Evolutionary conservation across 2,113 vertebrate species (phyloP).

Genomic region (Zosterops pallidus): DNA sequence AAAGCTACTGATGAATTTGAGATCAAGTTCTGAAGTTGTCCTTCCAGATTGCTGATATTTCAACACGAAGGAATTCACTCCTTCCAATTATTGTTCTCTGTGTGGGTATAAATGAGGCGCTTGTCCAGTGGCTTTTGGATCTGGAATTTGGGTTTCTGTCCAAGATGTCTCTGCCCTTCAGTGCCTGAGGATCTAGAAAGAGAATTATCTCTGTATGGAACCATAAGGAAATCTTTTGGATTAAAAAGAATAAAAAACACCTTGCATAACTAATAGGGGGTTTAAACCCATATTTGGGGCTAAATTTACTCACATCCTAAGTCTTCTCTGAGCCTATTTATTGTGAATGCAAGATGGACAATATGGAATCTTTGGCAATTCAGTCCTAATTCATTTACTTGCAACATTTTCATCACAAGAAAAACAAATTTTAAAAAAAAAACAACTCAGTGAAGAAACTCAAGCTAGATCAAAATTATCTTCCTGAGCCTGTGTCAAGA

Average conservation of each 20-base stretch:
- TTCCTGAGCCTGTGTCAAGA: neutral
- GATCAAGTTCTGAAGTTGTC: neutral
- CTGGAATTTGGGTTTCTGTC: neutral
- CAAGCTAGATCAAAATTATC: neutral
- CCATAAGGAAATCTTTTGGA: neutral
- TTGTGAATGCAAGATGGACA: neutral
- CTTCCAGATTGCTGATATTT: neutral
- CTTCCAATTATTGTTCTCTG: neutral
- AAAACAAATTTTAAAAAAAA: neutral
- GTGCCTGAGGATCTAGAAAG: neutral
- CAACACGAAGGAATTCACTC: neutral
- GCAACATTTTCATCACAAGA: neutral
- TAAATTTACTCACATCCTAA: neutral
- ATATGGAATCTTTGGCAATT: neutral
- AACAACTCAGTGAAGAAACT: neutral
- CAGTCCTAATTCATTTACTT: neutral
- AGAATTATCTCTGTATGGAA: neutral
- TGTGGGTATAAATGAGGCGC: neutral
- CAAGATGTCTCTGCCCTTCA: neutral
- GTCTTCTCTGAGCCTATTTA: neutral
- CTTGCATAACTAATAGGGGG: accelerated
- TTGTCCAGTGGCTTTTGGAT: neutral
- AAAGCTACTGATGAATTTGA: neutral
- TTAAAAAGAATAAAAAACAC: neutral
- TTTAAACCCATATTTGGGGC: neutral